Conservation (phyloP, 2,888 invertebrate species). For the Phortica okadai region DNA sequence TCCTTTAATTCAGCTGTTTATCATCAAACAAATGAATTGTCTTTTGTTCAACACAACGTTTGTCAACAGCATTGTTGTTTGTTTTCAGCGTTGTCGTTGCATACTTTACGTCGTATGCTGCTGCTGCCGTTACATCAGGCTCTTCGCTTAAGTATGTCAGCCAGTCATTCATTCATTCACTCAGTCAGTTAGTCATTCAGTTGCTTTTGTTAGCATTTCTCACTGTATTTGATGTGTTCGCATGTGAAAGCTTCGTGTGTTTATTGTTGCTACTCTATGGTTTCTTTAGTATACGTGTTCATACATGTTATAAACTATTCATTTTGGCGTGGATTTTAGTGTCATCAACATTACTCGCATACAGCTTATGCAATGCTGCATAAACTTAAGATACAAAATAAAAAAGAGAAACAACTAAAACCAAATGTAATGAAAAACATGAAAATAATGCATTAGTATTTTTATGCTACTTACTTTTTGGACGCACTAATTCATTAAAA, state of each 20-base stretch:
- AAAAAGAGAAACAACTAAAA: constrained; percentile 6
- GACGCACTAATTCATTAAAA: constrained; percentile 62
- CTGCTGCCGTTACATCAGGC: neutral
- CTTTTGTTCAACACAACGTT: constrained; percentile 42
- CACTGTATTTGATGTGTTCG: constrained; percentile 23
- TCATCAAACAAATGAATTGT: constrained; percentile 68
- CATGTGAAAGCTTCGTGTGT: constrained; percentile 11
- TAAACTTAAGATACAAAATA: constrained; percentile 4
- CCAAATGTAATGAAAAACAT: constrained; percentile 21
- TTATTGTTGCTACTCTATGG: constrained; percentile 39
- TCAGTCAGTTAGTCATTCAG: constrained; percentile 37
- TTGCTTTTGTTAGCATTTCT: constrained; percentile 55
- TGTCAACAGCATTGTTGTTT: constrained; percentile 7
- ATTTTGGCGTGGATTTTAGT: constrained; percentile 63
- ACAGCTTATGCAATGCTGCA: constrained; percentile 54
- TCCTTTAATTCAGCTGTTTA: constrained; percentile 65
- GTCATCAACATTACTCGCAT: constrained; percentile 60
- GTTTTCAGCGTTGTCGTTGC: constrained; percentile 32
- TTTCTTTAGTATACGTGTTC: constrained; percentile 43
- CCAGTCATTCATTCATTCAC: neutral
- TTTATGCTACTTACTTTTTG: constrained; percentile 70
- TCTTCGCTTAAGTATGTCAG: neutral
- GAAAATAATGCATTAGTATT: neutral
- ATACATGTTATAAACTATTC: constrained; percentile 58
- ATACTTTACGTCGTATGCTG: constrained; percentile 39